Percentiles rank a stretch among this genome's conserved stretches.
phyloP scores from a whole-genome alignment of 2,888 invertebrate species.

The Archips crataeganus region DNA sequence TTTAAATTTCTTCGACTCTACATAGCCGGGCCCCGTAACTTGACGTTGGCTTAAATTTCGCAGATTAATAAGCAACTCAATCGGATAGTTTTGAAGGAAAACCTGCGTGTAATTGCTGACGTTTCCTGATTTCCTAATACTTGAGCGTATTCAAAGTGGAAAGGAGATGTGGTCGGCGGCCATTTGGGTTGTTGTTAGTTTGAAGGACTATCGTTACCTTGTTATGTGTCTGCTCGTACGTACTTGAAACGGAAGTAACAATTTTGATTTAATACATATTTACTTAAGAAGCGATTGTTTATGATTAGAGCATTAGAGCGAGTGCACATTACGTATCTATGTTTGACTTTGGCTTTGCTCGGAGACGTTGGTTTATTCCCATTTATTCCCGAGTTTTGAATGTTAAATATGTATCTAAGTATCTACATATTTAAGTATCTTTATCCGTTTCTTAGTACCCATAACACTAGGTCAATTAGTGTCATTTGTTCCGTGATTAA shows the following conservation, averaged over 20 bases:
- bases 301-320: neutral
- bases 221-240: slow-evolving; percentile 10
- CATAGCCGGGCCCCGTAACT: too few relatives aligned
- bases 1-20: too few relatives aligned
- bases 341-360: too few relatives aligned
- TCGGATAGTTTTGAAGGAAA: slow-evolving; percentile 36
- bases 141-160: slow-evolving; percentile 29
- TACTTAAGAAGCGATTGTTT: neutral
- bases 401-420: too few relatives aligned
- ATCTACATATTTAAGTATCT: too few relatives aligned
- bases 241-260: slow-evolving; percentile 37
- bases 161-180: slow-evolving; percentile 46
- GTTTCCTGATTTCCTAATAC: slow-evolving; percentile 65
- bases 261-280: slow-evolving; percentile 2
- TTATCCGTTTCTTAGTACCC: too few relatives aligned
- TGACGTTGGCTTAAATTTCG: neutral
- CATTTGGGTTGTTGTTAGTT: slow-evolving; percentile 40
- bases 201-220: slow-evolving; percentile 33
- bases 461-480: too few relatives aligned
- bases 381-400: too few relatives aligned
- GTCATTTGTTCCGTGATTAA: too few relatives aligned
- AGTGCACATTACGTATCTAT: too few relatives aligned
- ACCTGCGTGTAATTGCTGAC: slow-evolving; percentile 45
- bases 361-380: too few relatives aligned
- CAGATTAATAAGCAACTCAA: neutral